These are phyloP conservation scores for Micrasema longulum DNA, from an alignment of 1,140 invertebrate genomes.

Conservation along the genomic window DNA sequence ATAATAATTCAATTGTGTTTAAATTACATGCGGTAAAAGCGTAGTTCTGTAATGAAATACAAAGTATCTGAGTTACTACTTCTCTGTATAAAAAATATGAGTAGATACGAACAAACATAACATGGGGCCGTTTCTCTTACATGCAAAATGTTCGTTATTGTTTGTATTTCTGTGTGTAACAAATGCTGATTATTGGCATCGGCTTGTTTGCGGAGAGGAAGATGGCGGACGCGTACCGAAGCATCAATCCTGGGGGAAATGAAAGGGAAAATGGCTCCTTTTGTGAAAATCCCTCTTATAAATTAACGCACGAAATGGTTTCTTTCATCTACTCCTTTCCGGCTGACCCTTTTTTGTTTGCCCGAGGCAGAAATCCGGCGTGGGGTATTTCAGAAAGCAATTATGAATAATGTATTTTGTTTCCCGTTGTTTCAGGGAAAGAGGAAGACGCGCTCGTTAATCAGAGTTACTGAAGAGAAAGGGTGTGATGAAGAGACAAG, in stretches of 20 bases:
- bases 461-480: conserved; percentile 41
- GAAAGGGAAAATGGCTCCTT: conserved; percentile 53
- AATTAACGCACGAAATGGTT: conserved; percentile 41
- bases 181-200: conserved; percentile 45
- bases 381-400: conserved; percentile 46
- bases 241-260: conserved; percentile 45
- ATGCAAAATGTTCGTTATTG: conserved; percentile 48
- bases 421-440: conserved; percentile 45
- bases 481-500: not conserved
- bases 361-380: conserved; percentile 19
- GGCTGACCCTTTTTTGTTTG: conserved; percentile 44
- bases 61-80: too few species aligned
- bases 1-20: too few species aligned
- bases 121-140: too few species aligned
- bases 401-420: conserved; percentile 54
- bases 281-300: conserved; percentile 48
- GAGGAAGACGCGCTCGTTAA: conserved; percentile 50
- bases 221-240: not conserved
- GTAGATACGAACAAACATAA: too few species aligned
- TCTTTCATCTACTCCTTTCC: conserved; percentile 52
- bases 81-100: too few species aligned
- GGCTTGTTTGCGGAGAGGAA: not conserved
- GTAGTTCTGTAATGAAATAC: too few species aligned
- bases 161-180: conserved; percentile 49
- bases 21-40: too few species aligned